Evolutionary conservation across 2,888 invertebrate species (phyloP).

Genomic region (Drosophila limbata): DNA sequence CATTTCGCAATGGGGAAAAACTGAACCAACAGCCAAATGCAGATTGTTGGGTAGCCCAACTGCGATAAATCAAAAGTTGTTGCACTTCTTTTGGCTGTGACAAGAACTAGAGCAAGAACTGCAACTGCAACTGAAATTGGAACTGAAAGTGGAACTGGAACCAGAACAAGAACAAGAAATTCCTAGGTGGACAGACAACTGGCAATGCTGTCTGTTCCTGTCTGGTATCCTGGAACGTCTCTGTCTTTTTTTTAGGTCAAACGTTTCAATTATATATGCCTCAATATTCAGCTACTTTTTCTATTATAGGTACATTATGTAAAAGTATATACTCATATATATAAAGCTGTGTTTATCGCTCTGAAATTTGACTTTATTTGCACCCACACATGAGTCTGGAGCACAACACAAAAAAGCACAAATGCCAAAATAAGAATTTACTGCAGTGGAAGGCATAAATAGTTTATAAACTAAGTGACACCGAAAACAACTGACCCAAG

Average conservation of each 20-base stretch:
- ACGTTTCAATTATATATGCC: slow-evolving; percentile 60
- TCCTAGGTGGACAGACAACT: slow-evolving; percentile 27
- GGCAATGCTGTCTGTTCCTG: slow-evolving; percentile 19
- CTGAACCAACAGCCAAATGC: slow-evolving; percentile 28
- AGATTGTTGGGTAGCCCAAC: slow-evolving; percentile 46
- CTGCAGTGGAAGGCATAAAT: slow-evolving; percentile 76
- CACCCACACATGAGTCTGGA: slow-evolving; percentile 35
- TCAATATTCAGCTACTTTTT: slow-evolving; percentile 33
- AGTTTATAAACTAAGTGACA: slow-evolving; percentile 78
- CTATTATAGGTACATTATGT: neutral
- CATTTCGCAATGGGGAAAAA: slow-evolving; percentile 39
- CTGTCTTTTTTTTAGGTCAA: slow-evolving; percentile 14
- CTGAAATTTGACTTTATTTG: slow-evolving; percentile 61
- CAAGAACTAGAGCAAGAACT: slow-evolving; percentile 14
- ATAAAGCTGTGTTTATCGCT: slow-evolving; percentile 49
- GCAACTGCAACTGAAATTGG: slow-evolving; percentile 9
- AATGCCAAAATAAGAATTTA: slow-evolving; percentile 75
- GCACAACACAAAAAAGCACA: slow-evolving; percentile 54
- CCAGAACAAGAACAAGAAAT: slow-evolving; percentile 31
- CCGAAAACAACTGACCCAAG: slow-evolving; percentile 76
- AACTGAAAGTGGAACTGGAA: neutral
- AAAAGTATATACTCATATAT: slow-evolving; percentile 12
- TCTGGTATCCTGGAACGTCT: slow-evolving; percentile 19
- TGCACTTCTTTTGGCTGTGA: slow-evolving; percentile 36
- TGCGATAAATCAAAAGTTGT: slow-evolving; percentile 69